Base-by-base conservation (phyloP, 2,797 vertebrate genomes). In the Sparus aurata region DNA sequence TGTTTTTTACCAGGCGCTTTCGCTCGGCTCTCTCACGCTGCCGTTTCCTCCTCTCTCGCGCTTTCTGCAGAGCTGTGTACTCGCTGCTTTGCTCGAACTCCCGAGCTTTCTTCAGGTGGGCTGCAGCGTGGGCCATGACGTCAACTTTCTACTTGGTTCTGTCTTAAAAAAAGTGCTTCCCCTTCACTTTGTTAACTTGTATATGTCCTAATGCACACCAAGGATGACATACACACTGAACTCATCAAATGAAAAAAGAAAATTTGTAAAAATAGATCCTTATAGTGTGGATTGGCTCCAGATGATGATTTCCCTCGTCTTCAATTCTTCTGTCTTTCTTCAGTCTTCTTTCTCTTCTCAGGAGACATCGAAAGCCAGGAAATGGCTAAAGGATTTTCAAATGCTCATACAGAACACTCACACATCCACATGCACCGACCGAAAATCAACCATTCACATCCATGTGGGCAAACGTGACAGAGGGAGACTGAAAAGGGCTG, bases 71-170 rank as follows among this genome's bases (percentile, higher is more conserved):
- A 41, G 94, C 93, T 71, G 61, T 86, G 74, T 93, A 92, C 57
- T 95, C 95, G 2, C 10, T 12, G 12, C 47, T 25, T 52, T 92
- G 93, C 84, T 95, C 95, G 12, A 95, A 81, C 55, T 95, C 94
- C 16, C 94, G 90, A 54, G 93, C 92, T 77, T 95, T 95, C 88
- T 95, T 95, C 82, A 95, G 89, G 86, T 95, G 94, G n/a, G 94
- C 93, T 1, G 94, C 95, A 60, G 95, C 95, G 5, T 95, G 95
- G 3, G 95, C 95, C 95, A 95, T 95, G 69, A 66, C 58, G 34
- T 60, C 17, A 38, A 43, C 38, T 57, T n/a, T 66, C 53, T 50
- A 43, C n/a, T 63, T 45, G 43, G 69, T 16, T 54, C 3, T 12
- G 27, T 61, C 57, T 47, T n/a, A 61, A 63, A 79, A 57, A 54